Base-by-base conservation (phyloP, 2,113 vertebrate genomes). In the Maccullochella peelii region DNA sequence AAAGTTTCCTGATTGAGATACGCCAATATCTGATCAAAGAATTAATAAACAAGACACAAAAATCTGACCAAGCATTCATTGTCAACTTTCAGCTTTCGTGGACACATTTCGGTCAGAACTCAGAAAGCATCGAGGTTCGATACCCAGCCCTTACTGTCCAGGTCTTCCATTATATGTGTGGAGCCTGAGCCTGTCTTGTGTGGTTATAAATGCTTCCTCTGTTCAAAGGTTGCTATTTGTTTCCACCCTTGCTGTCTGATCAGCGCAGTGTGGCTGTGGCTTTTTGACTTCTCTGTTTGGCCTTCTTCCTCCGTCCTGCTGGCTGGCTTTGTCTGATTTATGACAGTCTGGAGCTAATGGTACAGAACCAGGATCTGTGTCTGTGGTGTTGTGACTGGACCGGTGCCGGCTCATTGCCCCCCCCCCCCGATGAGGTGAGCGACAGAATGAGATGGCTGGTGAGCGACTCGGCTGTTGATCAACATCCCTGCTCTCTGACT, bases 321-420 rank as follows among this genome's bases (percentile, higher is more conserved):
- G 80, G 65, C 87, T 88, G 88, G 72, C 86, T 78, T 61, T 70
- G 62, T 84, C 78, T 88, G 92, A 95, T 94, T 90, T 90, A 93
- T 94, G 90, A 86, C 86, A 80, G 84, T 91, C 80, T 89, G 87
- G 88, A 85, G 87, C 89, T 94, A 95, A 95, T 94, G 93, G 92
- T 90, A 84, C 93, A 93, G 89, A 93, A 93, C 93, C 89, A 68
- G 91, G 93, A 92, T 91, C 89, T 91, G 91, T 95, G 94, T 95
- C 91, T 88, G 85, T 88, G 81, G 82, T 81, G 88, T 92, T 92
- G 90, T 93, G 94, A 93, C 90, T 92, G 88, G 88, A 86, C 86
- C 61, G 50, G 89, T 85, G 86, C 86, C 65, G 93, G 82, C 93
- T 95, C 93, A 93, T 94, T 94, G 92, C 91, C 79, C 87, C 58